Percentiles rank a stretch among this genome's conserved stretches.
Conservation (phyloP, 2,797 vertebrate genomes). For the Adrianichthys oophorus region DNA sequence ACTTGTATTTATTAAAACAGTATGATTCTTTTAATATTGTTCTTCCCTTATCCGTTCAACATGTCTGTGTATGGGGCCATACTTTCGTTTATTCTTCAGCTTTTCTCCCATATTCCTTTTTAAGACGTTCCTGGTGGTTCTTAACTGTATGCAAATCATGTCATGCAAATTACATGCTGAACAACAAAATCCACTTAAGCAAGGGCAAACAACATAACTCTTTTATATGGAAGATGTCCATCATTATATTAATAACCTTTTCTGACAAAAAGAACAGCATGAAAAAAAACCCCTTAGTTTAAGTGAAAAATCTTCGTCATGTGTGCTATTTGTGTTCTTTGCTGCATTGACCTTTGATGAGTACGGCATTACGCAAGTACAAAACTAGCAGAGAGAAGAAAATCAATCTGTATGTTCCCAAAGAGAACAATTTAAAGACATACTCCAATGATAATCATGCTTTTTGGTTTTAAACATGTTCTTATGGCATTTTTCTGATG, state of each 20-base stretch:
- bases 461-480: no score
- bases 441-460: no score
- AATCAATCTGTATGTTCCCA: no score
- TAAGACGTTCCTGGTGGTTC: slow-evolving; percentile 6
- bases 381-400: no score
- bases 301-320: neutral
- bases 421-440: no score
- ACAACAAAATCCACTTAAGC: slow-evolving; percentile 39
- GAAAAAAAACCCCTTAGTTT: neutral
- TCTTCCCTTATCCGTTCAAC: no score
- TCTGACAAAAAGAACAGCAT: neutral
- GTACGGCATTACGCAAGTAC: no score
- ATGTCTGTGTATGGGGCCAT: neutral
- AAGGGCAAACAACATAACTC: slow-evolving; percentile 1
- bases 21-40: slow-evolving; percentile 23
- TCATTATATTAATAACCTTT: slow-evolving; percentile 5
- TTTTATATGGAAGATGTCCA: slow-evolving; percentile 14
- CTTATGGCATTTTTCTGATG: no score
- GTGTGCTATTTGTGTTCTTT: neutral
- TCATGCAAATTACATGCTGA: slow-evolving; percentile 41
- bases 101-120: slow-evolving; percentile 33
- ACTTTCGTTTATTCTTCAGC: slow-evolving; percentile 1
- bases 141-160: slow-evolving; percentile 13
- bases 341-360: no score
- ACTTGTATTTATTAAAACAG: slow-evolving; percentile 41